These are phyloP conservation scores for Sanderia malayensis DNA, from an alignment of 30 jellyfish, hydroid and myxozoan species.

Conservation along the genomic window DNA sequence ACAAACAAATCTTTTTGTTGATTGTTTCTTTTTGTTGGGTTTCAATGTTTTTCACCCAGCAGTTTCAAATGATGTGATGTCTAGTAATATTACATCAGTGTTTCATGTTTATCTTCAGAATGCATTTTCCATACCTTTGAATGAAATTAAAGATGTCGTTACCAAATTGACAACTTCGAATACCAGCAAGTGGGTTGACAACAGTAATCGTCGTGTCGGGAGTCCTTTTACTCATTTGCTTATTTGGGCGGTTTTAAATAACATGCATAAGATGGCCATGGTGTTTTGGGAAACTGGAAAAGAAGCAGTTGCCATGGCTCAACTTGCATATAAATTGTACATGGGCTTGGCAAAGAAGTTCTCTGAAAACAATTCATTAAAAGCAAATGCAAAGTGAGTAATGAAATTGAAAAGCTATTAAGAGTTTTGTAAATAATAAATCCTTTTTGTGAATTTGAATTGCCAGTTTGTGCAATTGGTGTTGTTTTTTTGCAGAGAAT, in stretches of 20 bases:
- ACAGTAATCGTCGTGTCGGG: neutral
- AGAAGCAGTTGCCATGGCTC: conserved; percentile 75
- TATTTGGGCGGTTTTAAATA: conserved; percentile 81
- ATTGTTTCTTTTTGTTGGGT: no score
- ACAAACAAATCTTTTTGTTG: no score
- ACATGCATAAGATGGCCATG: conserved; percentile 86
- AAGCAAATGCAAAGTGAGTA: conserved; percentile 56
- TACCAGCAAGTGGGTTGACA: neutral
- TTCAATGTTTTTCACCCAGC: no score
- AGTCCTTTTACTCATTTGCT: conserved; percentile 67
- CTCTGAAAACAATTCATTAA: conserved; percentile 43
- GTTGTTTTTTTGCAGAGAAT: no score
- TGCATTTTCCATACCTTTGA: no score
- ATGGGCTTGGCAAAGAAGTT: conserved; percentile 56
- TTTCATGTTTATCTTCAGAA: no score
- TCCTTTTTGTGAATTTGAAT: no score
- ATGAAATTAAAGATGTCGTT: conserved; percentile 18
- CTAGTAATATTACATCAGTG: no score
- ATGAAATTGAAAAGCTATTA: no score
- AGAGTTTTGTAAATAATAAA: no score
- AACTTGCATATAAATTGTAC: conserved; percentile 63
- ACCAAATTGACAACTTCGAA: conserved; percentile 22
- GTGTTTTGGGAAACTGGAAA: conserved; percentile 74
- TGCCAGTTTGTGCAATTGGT: no score
- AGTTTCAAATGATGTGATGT: no score